phyloP scores from a whole-genome alignment of 2,888 invertebrate species.

The Leucophenga montana region DNA sequence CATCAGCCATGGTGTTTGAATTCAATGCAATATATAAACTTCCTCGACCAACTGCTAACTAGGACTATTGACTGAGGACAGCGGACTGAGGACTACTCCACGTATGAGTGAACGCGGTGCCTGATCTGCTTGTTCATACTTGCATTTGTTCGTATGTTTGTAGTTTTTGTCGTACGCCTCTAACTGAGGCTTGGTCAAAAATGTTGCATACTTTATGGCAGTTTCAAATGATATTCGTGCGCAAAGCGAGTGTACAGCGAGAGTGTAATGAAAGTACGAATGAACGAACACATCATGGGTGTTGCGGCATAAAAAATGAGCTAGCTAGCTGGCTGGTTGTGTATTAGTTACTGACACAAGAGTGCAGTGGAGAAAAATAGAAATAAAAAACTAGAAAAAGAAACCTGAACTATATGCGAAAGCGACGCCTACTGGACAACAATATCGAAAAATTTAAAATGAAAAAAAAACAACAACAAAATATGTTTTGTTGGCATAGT shows the following conservation, averaged over 20 bases:
- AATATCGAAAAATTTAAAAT: conserved; percentile 6
- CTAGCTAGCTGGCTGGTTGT: neutral
- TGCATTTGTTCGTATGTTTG: too few relatives aligned
- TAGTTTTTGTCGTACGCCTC: neutral
- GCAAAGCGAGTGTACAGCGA: neutral
- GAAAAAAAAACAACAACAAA: neutral
- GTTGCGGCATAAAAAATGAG: conserved; percentile 23
- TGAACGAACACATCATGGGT: conserved; percentile 4
- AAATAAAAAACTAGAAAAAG: conserved; percentile 2
- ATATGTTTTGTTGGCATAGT: too few relatives aligned
- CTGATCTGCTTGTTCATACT: too few relatives aligned
- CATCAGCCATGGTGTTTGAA: too few relatives aligned
- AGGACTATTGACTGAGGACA: too few relatives aligned
- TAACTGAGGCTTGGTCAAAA: conserved; percentile 44
- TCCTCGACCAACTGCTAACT: too few relatives aligned
- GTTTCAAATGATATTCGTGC: conserved; percentile 60
- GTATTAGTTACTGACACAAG: conserved; percentile 22
- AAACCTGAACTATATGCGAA: conserved; percentile 3
- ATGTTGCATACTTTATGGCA: conserved; percentile 60
- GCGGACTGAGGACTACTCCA: too few relatives aligned
- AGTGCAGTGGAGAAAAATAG: neutral
- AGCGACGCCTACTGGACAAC: conserved; percentile 13
- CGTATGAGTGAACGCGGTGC: too few relatives aligned
- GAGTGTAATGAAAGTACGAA: too few relatives aligned
- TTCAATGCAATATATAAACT: too few relatives aligned